phyloP scores from a whole-genome alignment of 2,113 vertebrate genomes.

The Misgurnus mizolepis region DNA sequence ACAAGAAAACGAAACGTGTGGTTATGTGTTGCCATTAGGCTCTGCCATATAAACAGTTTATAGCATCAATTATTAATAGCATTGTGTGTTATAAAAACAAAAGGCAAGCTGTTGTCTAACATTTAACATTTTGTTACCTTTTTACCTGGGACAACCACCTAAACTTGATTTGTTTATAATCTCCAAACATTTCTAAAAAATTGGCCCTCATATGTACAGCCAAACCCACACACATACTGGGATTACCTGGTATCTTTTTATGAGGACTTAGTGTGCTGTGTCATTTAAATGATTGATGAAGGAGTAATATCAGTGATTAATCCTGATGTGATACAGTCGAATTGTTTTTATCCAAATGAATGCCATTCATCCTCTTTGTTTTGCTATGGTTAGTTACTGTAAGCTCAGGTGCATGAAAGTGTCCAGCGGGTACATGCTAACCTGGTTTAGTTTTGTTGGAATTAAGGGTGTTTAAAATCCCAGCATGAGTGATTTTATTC shows the following conservation, averaged over 20 bases:
- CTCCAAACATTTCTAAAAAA: too few relatives aligned
- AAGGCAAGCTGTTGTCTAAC: too few relatives aligned
- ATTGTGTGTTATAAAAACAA: too few relatives aligned
- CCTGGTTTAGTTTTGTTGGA: background rate
- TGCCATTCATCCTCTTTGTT: slow-evolving; percentile 15
- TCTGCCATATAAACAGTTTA: background rate
- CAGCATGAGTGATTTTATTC: too few relatives aligned
- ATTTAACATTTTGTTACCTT: too few relatives aligned
- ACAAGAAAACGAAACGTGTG: background rate
- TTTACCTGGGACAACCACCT: too few relatives aligned
- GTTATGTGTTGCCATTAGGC: background rate
- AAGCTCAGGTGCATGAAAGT: background rate
- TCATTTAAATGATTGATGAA: slow-evolving; percentile 50
- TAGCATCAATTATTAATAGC: background rate
- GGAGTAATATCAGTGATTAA: slow-evolving; percentile 43
- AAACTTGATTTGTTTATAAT: too few relatives aligned
- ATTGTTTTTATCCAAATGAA: background rate
- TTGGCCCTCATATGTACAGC: too few relatives aligned
- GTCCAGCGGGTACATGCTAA: background rate
- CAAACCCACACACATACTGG: background rate
- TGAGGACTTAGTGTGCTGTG: slow-evolving; percentile 6
- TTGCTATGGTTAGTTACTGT: slow-evolving; percentile 13
- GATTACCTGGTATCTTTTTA: slow-evolving; percentile 46
- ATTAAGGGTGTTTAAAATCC: too few relatives aligned
- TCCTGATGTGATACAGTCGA: slow-evolving; percentile 32